phyloP scores from a whole-genome alignment of 2,113 vertebrate genomes.

The Gyps fulvus region DNA sequence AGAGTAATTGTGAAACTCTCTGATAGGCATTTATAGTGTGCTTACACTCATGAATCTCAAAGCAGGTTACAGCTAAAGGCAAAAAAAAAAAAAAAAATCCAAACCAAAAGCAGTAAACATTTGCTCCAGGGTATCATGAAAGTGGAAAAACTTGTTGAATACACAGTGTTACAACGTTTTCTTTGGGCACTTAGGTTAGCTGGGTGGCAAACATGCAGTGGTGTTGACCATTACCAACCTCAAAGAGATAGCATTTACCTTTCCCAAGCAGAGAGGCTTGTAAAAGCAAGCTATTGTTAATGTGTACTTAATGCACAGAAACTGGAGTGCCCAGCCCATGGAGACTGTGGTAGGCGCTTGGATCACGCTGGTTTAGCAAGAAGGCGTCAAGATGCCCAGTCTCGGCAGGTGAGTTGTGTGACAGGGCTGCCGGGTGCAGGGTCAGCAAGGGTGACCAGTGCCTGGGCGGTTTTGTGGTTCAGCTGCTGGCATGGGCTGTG shows the following conservation, averaged over 20 bases:
- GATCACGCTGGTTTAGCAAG: not conserved
- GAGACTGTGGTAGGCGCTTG: not conserved
- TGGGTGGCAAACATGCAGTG: not conserved
- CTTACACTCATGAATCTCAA: not conserved
- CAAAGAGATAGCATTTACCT: not conserved
- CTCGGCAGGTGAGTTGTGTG: not conserved
- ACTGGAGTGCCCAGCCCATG: not conserved
- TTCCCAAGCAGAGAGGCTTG: not conserved
- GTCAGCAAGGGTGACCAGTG: not conserved
- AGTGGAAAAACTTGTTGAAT: slow-evolving; percentile 19
- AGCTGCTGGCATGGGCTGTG: not conserved
- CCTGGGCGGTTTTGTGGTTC: not conserved
- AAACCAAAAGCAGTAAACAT: not conserved
- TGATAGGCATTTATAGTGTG: not conserved
- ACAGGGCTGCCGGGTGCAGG: not conserved
- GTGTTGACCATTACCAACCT: not conserved
- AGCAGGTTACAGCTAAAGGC: not conserved
- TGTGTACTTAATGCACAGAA: not conserved
- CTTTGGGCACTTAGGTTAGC: not conserved
- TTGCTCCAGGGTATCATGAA: not conserved
- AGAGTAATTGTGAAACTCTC: not conserved
- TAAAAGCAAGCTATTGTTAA: not conserved
- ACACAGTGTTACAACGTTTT: not conserved
- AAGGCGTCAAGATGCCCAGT: not conserved
- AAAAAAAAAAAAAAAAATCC: not conserved